These are phyloP conservation scores for Hirtodrosophila histrioides DNA, from an alignment of 2,888 invertebrate genomes.

Conservation along the genomic window DNA sequence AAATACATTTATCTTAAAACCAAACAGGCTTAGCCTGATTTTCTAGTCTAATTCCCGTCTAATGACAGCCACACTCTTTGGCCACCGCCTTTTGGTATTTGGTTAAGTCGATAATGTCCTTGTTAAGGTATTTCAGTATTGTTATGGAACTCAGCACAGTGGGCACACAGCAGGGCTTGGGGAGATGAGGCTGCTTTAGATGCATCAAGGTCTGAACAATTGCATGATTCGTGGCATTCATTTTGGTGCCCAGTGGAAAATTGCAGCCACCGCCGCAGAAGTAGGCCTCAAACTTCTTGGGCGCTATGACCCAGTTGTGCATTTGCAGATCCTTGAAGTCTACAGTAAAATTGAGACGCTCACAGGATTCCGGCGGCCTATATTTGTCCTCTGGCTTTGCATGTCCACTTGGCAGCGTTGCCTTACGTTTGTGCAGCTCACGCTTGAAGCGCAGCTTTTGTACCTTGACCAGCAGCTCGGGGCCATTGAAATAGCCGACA, in stretches of 20 bases:
- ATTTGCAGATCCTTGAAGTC: constrained; percentile 94
- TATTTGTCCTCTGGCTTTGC: constrained; percentile 45
- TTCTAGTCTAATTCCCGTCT: constrained; percentile 34
- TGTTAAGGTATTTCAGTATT: constrained; percentile 94
- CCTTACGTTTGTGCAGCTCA: constrained; percentile 84
- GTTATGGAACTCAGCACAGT: constrained; percentile 94
- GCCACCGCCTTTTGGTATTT: constrained; percentile 98
- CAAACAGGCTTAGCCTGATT: too few relatives aligned
- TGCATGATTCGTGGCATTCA: constrained; percentile 98
- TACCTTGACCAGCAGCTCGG: constrained; percentile 87
- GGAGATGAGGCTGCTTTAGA: constrained; percentile 91
- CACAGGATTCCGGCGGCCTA: constrained; percentile 88
- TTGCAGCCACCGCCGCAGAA: constrained; percentile 97
- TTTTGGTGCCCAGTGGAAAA: constrained; percentile 94
- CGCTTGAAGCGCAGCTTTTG: constrained; percentile 81
- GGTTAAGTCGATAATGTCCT: constrained; percentile 94
- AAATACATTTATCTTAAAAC: background rate
- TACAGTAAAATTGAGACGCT: constrained; percentile 94
- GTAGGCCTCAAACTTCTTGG: constrained; percentile 96
- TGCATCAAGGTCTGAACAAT: constrained; percentile 96
- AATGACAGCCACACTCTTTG: constrained; percentile 98
- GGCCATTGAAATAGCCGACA: constrained; percentile 93
- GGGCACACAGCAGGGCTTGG: constrained; percentile 97
- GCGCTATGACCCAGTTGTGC: constrained; percentile 98
- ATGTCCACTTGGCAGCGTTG: constrained; percentile 12